Evolutionary conservation across 1,140 invertebrate genomes (phyloP).

Genomic region (Drosophila carrolli): DNA sequence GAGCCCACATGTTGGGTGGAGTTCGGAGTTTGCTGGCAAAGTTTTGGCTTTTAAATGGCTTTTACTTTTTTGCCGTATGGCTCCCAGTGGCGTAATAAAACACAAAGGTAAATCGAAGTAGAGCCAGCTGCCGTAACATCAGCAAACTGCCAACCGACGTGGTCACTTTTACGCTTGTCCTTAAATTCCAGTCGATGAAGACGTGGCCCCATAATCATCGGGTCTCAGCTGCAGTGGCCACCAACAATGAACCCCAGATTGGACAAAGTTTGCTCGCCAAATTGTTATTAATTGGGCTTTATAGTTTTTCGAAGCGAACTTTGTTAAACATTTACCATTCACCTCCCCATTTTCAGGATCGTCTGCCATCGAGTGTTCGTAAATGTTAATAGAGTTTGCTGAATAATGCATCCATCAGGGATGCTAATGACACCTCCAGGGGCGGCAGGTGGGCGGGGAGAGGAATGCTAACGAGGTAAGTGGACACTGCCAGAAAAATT

Average conservation of each 20-base stretch:
- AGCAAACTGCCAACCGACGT: slow-evolving; percentile 30
- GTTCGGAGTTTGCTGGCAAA: slow-evolving; percentile 52
- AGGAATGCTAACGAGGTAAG: slow-evolving; percentile 40
- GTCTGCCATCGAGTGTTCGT: slow-evolving; percentile 34
- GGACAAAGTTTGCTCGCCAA: slow-evolving; percentile 67
- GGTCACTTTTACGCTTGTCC: slow-evolving; percentile 45
- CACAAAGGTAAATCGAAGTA: slow-evolving; percentile 80
- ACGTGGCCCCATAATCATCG: slow-evolving; percentile 27
- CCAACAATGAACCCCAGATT: slow-evolving; percentile 45
- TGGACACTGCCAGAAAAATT: slow-evolving; percentile 20
- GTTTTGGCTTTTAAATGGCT: slow-evolving; percentile 82
- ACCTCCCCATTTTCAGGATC: slow-evolving; percentile 1
- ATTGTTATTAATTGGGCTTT: slow-evolving; percentile 82
- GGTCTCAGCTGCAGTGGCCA: slow-evolving; percentile 34
- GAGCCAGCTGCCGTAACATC: slow-evolving; percentile 39
- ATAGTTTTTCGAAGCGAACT: slow-evolving; percentile 73
- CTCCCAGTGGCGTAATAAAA: slow-evolving; percentile 81
- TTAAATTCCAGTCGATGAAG: slow-evolving; percentile 55
- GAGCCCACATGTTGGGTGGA: slow-evolving; percentile 22
- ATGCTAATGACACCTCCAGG: slow-evolving; percentile 43
- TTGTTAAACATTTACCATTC: slow-evolving; percentile 54
- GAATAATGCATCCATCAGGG: slow-evolving; percentile 53
- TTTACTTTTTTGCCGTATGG: slow-evolving; percentile 79
- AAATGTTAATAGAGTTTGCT: slow-evolving; percentile 56
- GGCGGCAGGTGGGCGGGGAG: neutral